Conservation (phyloP, 1,140 invertebrate species). For the Pogonognathellus flavescens region DNA sequence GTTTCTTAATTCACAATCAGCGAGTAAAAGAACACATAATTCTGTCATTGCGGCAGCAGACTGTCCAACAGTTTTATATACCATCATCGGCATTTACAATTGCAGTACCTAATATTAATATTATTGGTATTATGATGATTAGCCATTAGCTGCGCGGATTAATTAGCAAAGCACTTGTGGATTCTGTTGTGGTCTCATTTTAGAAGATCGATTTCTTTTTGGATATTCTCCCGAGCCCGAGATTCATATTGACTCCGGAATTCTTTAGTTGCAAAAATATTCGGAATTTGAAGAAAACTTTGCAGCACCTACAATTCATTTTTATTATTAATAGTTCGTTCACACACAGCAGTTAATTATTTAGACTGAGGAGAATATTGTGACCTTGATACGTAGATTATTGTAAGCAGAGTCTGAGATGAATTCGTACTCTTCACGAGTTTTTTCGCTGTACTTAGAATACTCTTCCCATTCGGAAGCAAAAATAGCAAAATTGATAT, state of each 20-base stretch:
- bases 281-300: conserved; percentile 77
- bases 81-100: too few species aligned
- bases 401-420: conserved; percentile 74
- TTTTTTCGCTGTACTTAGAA: conserved; percentile 72
- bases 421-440: conserved; percentile 75
- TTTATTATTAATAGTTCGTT: too few species aligned
- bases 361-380: conserved; percentile 6
- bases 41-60: too few species aligned
- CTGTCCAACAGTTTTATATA: too few species aligned
- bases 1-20: too few species aligned
- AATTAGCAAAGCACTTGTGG: too few species aligned
- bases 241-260: conserved; percentile 76
- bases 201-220: conserved; percentile 72
- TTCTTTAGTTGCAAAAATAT: conserved; percentile 77
- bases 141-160: too few species aligned
- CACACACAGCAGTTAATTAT: conserved; percentile 52
- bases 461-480: conserved; percentile 72
- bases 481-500: conserved; percentile 76
- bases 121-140: too few species aligned
- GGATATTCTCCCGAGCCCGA: conserved; percentile 76
- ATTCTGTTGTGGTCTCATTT: conserved; percentile 13
- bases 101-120: too few species aligned
- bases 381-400: conserved; percentile 74
- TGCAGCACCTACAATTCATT: conserved; percentile 73
- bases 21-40: too few species aligned